Base-by-base conservation (phyloP, 2,797 vertebrate species). In the Sebastolobus alascanus region DNA sequence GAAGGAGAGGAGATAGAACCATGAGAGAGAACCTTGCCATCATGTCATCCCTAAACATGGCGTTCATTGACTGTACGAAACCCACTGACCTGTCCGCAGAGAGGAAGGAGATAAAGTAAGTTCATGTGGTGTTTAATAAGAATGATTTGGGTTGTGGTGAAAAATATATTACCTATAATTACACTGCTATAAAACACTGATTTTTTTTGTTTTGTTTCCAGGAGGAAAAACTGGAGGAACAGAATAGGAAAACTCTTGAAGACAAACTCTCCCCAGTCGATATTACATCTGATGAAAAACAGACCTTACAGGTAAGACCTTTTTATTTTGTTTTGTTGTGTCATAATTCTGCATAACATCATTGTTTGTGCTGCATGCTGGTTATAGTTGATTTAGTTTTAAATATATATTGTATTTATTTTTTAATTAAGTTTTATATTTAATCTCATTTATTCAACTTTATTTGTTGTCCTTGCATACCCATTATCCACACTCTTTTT, bases 151-250 rank as follows among this genome's bases (percentile, higher is more conserved):
- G 2, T 65, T 43, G 8, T 16, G 25, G 38, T 59, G 40, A 52
- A 11, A 60, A 61, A 46, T 0, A n/a, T 3, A 33, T 68, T 5
- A 9, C 11, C 13, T 7, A 61, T 1, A 33, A 46, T 22, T 13
- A 20, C 16, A 52, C 14, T 46, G n/a, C 4, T 14, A 29, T 37
- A 11, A 60, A 79, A 37, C 8, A 46, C 38, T 69, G 8, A 74
- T 25, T 43, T 33, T n/a, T 14, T 2, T 9, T 54, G 9, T 50
- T 77, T 29, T 61, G 14, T 27, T 56, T 43, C 50, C 78, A 96
- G 95, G 80, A 93, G 71, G 46, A 94, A 82, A 82, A 94, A 88
- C 84, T 96, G 95, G 96, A 95, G 84, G 38, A 90, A 90, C 71
- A 93, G 89, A 83, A 84, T 95, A 10, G 20, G 87, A 33, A 67